phyloP scores from a whole-genome alignment of 2,888 invertebrate species.

The Hydriomena furcata region DNA sequence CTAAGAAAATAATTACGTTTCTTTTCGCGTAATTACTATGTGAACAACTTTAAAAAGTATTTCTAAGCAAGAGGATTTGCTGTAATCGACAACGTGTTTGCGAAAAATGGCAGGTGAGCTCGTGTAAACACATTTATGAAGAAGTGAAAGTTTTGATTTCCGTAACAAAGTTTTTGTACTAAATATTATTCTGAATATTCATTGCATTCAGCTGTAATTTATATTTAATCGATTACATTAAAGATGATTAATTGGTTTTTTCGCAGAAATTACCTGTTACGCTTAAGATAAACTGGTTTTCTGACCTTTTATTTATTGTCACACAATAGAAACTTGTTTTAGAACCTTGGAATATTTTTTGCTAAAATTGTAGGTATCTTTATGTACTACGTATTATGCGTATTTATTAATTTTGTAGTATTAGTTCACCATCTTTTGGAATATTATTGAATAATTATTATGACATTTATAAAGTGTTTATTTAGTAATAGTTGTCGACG shows the following conservation, averaged over 20 bases:
- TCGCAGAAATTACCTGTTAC: constrained; percentile 2
- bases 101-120: constrained; percentile 57
- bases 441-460: not conserved
- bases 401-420: constrained; percentile 8
- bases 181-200: constrained; percentile 1
- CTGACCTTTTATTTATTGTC: constrained; percentile 16
- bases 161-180: constrained; percentile 1
- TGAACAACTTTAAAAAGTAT: constrained; percentile 44
- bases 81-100: constrained; percentile 44
- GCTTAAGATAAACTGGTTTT: constrained; percentile 19
- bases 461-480: not conserved
- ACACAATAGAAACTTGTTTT: constrained; percentile 16
- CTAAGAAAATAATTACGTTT: constrained; percentile 50
- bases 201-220: not conserved
- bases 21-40: constrained; percentile 55
- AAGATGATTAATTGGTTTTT: constrained; percentile 3
- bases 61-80: constrained; percentile 53
- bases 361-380: constrained; percentile 6
- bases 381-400: constrained; percentile 1
- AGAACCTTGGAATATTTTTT: constrained; percentile 24
- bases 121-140: constrained; percentile 34
- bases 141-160: constrained; percentile 63
- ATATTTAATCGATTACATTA: constrained; percentile 1
- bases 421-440: constrained; percentile 15
- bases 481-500: too few species aligned